Evolutionary conservation across 1,140 invertebrate genomes (phyloP).

Genomic region (Temnothorax longispinosus): DNA sequence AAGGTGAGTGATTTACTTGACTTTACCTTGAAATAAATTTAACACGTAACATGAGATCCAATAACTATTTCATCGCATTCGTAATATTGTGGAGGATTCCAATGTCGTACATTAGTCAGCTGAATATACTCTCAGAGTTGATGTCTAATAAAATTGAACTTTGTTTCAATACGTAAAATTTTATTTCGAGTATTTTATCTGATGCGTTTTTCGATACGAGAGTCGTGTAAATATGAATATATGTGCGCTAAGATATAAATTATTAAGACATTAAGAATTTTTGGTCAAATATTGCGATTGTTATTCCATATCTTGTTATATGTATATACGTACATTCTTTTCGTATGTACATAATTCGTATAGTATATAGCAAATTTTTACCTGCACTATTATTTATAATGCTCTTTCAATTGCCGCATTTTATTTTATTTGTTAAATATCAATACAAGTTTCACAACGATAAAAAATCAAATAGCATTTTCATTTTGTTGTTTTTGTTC

Average conservation of each 20-base stretch:
- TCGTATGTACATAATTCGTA: not conserved
- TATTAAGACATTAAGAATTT: not conserved
- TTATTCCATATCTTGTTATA: not conserved
- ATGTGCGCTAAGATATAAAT: too few species aligned
- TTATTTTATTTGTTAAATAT: not conserved
- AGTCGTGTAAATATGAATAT: not conserved
- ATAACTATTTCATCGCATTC: not conserved
- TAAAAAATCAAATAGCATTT: not conserved
- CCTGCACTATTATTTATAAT: not conserved
- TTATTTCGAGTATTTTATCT: not conserved
- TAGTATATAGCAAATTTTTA: not conserved
- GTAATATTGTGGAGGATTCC: not conserved
- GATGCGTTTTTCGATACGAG: not conserved
- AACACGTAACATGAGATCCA: not conserved
- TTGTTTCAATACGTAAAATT: not conserved
- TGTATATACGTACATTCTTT: not conserved
- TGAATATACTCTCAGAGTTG: not conserved
- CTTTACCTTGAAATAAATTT: not conserved
- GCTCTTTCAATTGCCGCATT: not conserved
- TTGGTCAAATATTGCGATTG: not conserved
- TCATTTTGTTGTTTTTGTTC: not conserved
- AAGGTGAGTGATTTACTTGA: not conserved
- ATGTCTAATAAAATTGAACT: not conserved
- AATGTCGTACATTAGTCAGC: not conserved
- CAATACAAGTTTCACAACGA: not conserved